phyloP scores from a whole-genome alignment of 1,140 invertebrate genomes.

The Sinonovacula constricta region DNA sequence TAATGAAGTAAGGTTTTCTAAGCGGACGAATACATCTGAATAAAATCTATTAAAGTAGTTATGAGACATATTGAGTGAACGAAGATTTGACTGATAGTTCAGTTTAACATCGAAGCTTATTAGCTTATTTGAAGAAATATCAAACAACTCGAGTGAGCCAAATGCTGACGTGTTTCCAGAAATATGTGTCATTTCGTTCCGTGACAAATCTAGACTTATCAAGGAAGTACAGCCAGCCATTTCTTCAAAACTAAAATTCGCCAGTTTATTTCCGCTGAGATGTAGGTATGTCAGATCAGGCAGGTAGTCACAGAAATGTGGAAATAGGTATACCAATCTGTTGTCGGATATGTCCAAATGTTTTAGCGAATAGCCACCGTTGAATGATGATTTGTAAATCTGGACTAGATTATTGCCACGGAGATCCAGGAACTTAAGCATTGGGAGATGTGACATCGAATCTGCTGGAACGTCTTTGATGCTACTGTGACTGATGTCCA shows the following conservation, averaged over 20 bases:
- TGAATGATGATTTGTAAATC: conserved; percentile 12
- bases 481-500: conserved; percentile 6
- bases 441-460: neutral
- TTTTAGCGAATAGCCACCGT: conserved; percentile 2
- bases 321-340: conserved; percentile 9
- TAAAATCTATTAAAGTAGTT: neutral
- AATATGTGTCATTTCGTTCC: neutral
- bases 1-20: neutral
- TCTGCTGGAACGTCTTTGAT: conserved; percentile 1
- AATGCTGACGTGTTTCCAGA: neutral
- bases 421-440: conserved; percentile 5
- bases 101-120: neutral
- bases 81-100: neutral
- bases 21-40: neutral
- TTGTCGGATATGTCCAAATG: conserved; percentile 12
- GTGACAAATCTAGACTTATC: conserved; percentile 16
- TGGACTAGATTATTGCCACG: conserved; percentile 1
- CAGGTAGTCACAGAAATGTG: conserved; percentile 44
- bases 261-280: conserved; percentile 24
- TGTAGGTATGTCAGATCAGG: conserved; percentile 12
- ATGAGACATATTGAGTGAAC: neutral
- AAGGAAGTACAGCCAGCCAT: conserved; percentile 5
- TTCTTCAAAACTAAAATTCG: conserved; percentile 21
- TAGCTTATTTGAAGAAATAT: neutral
- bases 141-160: neutral